phyloP scores from a whole-genome alignment of 1,140 invertebrate species.

The Propsilocerus akamusi region DNA sequence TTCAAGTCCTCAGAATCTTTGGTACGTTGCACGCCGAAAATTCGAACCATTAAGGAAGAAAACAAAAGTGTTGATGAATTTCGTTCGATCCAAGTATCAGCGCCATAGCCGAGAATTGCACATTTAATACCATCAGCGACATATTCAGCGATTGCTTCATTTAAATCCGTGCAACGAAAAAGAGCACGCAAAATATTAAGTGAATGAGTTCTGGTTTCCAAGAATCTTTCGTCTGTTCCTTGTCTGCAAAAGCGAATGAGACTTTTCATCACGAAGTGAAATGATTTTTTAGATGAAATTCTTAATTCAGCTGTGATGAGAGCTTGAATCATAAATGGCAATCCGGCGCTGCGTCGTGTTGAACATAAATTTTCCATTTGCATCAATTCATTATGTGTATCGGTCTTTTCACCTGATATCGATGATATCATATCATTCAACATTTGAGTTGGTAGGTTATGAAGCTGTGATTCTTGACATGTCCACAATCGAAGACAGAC shows the following conservation, averaged over 20 bases:
- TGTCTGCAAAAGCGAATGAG: conserved; percentile 30
- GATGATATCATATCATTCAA: conserved; percentile 40
- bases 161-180: conserved; percentile 54
- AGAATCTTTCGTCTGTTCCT: conserved; percentile 4
- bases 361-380: conserved; percentile 35
- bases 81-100: conserved; percentile 56
- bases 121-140: conserved; percentile 49
- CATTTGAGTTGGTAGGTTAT: conserved; percentile 48
- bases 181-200: conserved; percentile 72
- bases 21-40: conserved; percentile 74
- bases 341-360: conserved; percentile 75
- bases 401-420: conserved; percentile 31
- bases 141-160: conserved; percentile 50
- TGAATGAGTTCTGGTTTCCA: conserved; percentile 49
- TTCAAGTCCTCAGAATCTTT: conserved; percentile 51
- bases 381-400: conserved; percentile 11
- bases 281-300: conserved; percentile 29
- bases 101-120: conserved; percentile 56
- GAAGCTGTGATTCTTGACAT: conserved; percentile 28
- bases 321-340: conserved; percentile 76
- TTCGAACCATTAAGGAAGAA: conserved; percentile 62
- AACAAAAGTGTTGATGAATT: conserved; percentile 78
- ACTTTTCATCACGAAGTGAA: conserved; percentile 38
- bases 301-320: conserved; percentile 49
- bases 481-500: conserved; percentile 39